phyloP scores from a whole-genome alignment of 1,140 invertebrate genomes.

The Pseudomyrmex flavicornis region DNA sequence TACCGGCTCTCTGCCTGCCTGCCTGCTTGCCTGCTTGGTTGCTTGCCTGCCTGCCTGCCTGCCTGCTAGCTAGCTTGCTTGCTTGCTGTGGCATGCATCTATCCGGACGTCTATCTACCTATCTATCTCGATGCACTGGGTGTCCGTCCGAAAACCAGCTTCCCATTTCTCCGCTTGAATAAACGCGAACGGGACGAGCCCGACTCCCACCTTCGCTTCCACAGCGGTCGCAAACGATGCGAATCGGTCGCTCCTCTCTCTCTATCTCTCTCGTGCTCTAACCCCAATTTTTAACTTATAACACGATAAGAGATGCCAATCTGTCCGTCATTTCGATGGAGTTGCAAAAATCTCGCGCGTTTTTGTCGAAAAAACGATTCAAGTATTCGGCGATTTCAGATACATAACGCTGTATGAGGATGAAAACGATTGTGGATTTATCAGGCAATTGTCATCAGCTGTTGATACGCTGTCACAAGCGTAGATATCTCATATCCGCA shows the following conservation, averaged over 20 bases:
- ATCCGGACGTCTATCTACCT: slow-evolving; percentile 78
- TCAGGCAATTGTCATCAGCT: not conserved
- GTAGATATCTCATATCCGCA: too few relatives aligned
- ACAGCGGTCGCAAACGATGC: slow-evolving; percentile 1
- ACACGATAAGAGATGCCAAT: slow-evolving; percentile 16
- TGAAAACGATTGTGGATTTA: too few relatives aligned
- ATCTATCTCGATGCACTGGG: slow-evolving; percentile 78
- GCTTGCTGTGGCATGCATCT: slow-evolving; percentile 77
- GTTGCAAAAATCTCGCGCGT: too few relatives aligned
- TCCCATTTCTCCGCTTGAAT: slow-evolving; percentile 63
- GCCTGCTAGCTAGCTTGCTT: slow-evolving; percentile 47
- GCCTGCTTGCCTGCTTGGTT: not conserved
- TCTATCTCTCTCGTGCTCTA: not conserved
- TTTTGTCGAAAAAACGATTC: not conserved
- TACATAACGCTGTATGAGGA: not conserved
- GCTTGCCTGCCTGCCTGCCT: slow-evolving; percentile 58
- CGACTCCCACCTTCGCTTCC: not conserved
- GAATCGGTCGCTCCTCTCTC: not conserved
- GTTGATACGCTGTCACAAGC: too few relatives aligned
- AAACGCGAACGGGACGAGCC: slow-evolving; percentile 40
- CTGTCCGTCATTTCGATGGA: too few relatives aligned
- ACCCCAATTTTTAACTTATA: slow-evolving; percentile 35
- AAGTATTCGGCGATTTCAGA: not conserved
- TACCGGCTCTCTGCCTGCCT: slow-evolving; percentile 18
- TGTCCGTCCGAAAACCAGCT: slow-evolving; percentile 75